A percentile compares a stretch with the other conserved stretches of the same genome.
phyloP scores from a whole-genome alignment of 2,888 invertebrate species.

The Tanaodytes sp. region DNA sequence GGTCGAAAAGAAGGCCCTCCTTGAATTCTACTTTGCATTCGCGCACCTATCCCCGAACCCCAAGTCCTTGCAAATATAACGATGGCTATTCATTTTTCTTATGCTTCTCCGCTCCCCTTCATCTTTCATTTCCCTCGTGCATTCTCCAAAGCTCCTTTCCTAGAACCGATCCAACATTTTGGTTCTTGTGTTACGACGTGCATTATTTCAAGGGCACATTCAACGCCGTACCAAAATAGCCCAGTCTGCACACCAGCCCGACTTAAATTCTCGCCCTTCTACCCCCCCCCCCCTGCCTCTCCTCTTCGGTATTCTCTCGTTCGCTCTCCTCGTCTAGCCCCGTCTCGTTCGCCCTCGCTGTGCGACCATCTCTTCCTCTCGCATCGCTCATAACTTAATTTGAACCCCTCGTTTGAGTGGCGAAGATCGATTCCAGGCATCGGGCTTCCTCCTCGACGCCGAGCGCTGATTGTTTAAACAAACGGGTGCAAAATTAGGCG shows the following conservation, averaged over 20 bases:
- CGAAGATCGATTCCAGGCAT: constrained; percentile 20
- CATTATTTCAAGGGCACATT: constrained; percentile 16
- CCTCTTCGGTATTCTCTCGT: neutral
- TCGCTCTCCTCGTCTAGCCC: neutral
- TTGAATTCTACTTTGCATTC: constrained; percentile 16
- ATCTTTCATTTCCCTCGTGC: constrained; percentile 3
- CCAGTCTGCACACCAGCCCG: neutral
- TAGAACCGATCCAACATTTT: constrained; percentile 24
- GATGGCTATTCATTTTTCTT: constrained; percentile 21
- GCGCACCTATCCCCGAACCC: neutral
- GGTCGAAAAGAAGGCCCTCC: constrained; percentile 4
- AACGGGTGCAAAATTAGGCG: too few relatives aligned
- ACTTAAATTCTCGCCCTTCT: neutral
- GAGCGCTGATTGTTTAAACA: constrained; percentile 8
- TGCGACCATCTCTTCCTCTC: neutral
- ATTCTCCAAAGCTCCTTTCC: constrained; percentile 23
- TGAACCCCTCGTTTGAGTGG: constrained; percentile 16
- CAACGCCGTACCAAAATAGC: constrained; percentile 19
- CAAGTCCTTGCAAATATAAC: constrained; percentile 22
- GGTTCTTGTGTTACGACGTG: constrained; percentile 22
- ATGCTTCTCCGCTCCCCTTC: constrained; percentile 13
- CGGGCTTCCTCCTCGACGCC: constrained; percentile 6
- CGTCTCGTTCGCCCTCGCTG: neutral
- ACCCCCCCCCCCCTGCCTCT: neutral
- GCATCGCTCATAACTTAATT: constrained; percentile 28